Base-by-base conservation (phyloP, 37 sponge, comb jelly and placozoan species). In the Axinella damicornis region DNA sequence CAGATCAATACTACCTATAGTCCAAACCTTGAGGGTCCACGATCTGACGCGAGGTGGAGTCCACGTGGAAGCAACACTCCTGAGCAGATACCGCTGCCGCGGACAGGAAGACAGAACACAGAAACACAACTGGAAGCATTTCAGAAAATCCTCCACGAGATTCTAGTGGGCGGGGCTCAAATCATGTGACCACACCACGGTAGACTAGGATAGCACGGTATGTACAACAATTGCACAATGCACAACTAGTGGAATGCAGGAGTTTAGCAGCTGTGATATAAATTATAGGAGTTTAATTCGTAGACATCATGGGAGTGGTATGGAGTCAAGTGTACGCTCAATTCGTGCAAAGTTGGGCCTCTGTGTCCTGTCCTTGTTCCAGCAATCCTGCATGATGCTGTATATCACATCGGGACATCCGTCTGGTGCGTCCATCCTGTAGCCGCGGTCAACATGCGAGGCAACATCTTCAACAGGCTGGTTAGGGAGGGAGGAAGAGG, bases 381-480 rank as follows among this genome's bases (percentile, higher is more conserved):
- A 98, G 78, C 97, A 96, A 0, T 83, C 76, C 34, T 54, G 74
- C 99, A 98, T 98, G 38, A 98, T 80, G 1, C 33, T 22, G 61
- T 96, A 98, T 32, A 96, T 84, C 37, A 40, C 56, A 35, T 78
- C 84, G 22, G 99, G 97, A 61, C 99, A 98, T 28, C 84, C 88
- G 15, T 98, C 97, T 0, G 99, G 99, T 0, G 81, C 54, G 20
- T 98, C 97, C 95, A 96, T 96, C 57, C 99, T 64, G 41, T 96
- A 92, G 22, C 99, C 99, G 22, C 40, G 65, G 54, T 96, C 89
- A 11, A 98, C 89, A 52, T 88, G 83, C 12, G 78, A 41, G 38
- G 85, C 78, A 5, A 85, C 85, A 21, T 85, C 85, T 35, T 85
- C 85, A 38, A 85, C 85, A 33, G 85, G 59, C 85, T 85, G 52